Base-by-base conservation (phyloP, 2,113 vertebrate genomes). In the Talpa occidentalis region DNA sequence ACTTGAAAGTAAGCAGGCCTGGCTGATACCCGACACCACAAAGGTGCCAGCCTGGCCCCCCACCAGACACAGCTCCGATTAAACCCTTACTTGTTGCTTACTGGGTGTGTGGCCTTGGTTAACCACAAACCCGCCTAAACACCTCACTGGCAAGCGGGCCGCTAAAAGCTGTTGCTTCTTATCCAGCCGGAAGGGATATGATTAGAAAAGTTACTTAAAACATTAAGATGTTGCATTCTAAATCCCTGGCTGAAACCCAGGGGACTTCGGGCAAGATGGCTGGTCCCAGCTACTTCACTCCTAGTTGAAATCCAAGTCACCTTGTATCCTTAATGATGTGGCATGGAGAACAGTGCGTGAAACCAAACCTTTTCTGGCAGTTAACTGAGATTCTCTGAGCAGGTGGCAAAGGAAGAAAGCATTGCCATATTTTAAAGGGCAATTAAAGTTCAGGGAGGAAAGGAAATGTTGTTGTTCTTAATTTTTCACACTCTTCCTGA, bases 391-490 rank as follows among this genome's bases (percentile, higher is more conserved):
- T 22, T 8, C 86, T 89, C 73, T 47, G 59, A 94, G 60, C 93
- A 84, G 93, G 90, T 91, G 83, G 56, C 92, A 80, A 77, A 81
- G 87, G 82, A 80, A 89, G 80, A 90, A 87, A 95, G 85, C 42
- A n/a, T 56, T n/a, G 73, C 84, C 81, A 62, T 92, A 72, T 88
- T 84, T 90, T 90, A 96, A 96, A 83, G 83, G 80, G 84, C 95
- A 95, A 80, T 93, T 93, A 81, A 94, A 96, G 95, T 96, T 94
- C 95, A 93, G 88, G 91, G 94, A 88, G 93, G 88, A 96, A 97
- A 97, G 94, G 96, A 97, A 95, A 87, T 86, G 90, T 95, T 92
- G 95, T 98, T 97, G 96, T 95, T 97, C 74, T 66, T 96, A 93
- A 74, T 96, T 96, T 94, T 69, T 64, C 92, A 96, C 76, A 90